Base-by-base conservation (phyloP, 1,140 invertebrate genomes). In the Drosophila cardini region DNA sequence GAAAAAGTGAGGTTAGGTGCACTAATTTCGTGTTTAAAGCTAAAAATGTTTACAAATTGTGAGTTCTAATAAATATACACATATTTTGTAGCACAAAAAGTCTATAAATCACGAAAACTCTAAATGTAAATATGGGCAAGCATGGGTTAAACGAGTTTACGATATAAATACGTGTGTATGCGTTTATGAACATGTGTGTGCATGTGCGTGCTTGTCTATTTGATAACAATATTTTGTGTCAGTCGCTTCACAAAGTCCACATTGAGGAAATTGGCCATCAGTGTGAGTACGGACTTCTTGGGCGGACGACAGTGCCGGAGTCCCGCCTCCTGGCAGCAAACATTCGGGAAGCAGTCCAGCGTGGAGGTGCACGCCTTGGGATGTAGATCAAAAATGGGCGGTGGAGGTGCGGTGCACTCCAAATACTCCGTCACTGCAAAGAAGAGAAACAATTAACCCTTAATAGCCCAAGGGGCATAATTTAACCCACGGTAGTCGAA, bases 301-400 rank as follows among this genome's bases (percentile, higher is more conserved):
- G 95, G 95, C 4, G 95, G 95, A 38, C 95, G 93, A 76, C 95
- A 96, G 62, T 94, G 93, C 74, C 94, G 94, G 63, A 94, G 94
- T 2, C 94, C 94, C 13, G 93, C 93, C 91, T 96, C 95, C 78
- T 95, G 95, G 56, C 95, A 96, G 87, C 95, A 96, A 38, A 96
- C 92, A 90, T 96, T 96, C 1, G 95, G 95, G 82, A 96, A 95
- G 91, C 95, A 96, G 89, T 96, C 95, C 7, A 95, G 91, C 10
- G 94, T 94, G 3, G 93, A 94, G 61, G 94, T 94, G 81, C 95
- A 96, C 9, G 93, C 89, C 77, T 94, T 94, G 3, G 95, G 94
- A 87, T 96, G 95, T 36, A 95, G 75, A 89, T 96, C 95, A 46
- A 95, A 93, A 40, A 94, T 83, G 26, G 93, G 91, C 30, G 94